Conservation (phyloP, 2,797 vertebrate genomes). For the Artibeus lituratus region DNA sequence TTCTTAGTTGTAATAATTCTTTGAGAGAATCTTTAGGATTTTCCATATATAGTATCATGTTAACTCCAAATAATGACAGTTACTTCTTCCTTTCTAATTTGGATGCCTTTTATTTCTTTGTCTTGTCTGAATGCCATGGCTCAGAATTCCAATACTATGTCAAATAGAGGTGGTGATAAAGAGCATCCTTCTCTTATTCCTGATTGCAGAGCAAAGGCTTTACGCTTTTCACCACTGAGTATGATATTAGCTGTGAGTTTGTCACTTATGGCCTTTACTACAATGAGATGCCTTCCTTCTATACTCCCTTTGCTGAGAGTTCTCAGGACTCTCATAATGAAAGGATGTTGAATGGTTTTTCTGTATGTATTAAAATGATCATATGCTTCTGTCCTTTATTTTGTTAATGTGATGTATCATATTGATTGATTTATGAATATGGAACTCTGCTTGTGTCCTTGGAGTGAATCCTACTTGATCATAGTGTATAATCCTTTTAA, state of each 20-base stretch:
- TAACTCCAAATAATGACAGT: neutral
- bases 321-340: neutral
- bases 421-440: neutral
- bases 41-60: neutral
- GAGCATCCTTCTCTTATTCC: neutral
- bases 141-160: neutral
- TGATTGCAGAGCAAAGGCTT: neutral
- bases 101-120: neutral
- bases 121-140: neutral
- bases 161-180: neutral
- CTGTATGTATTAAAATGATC: neutral
- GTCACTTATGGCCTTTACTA: neutral
- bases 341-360: neutral
- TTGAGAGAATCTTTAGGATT: neutral
- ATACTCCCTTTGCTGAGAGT: neutral
- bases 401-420: neutral
- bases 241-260: neutral
- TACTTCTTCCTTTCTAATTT: neutral
- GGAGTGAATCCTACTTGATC: neutral
- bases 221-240: neutral
- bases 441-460: neutral
- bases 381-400: neutral
- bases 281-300: neutral
- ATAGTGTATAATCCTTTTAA: neutral
- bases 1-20: neutral